Percentiles rank a stretch among this genome's conserved stretches.
These are phyloP conservation scores for Oithona nana DNA, from an alignment of 2,888 invertebrate species.

Conservation along the genomic window DNA sequence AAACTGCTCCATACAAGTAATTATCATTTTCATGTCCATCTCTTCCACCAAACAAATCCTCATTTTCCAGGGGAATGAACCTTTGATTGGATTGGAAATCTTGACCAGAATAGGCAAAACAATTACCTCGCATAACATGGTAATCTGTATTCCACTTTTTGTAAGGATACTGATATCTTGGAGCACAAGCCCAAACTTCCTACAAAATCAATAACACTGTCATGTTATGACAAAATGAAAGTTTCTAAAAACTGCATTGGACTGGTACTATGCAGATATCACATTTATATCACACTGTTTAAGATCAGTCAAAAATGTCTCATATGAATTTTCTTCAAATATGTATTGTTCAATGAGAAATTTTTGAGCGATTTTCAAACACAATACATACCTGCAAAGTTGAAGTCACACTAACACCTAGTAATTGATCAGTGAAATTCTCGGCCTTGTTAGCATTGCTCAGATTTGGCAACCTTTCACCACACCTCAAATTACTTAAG, in stretches of 20 bases:
- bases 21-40: not conserved
- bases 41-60: not conserved
- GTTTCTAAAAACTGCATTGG: not conserved
- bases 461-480: not conserved
- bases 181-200: constrained; percentile 12
- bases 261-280: not conserved
- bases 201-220: not conserved
- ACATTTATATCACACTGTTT: too few relatives aligned
- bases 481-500: not conserved
- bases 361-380: too few relatives aligned
- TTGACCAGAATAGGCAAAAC: not conserved
- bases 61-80: not conserved
- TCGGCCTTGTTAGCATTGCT: not conserved
- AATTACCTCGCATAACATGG: constrained; percentile 1
- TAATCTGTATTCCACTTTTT: not conserved
- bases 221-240: not conserved
- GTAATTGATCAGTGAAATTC: not conserved
- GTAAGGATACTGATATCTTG: not conserved
- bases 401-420: not conserved
- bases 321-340: too few relatives aligned
- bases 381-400: too few relatives aligned
- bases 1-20: constrained; percentile 6
- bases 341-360: too few relatives aligned
- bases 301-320: too few relatives aligned
- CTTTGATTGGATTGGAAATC: not conserved